Evolutionary conservation across 2,888 invertebrate species (phyloP).

Genomic region (Syrphus vitripennis): DNA sequence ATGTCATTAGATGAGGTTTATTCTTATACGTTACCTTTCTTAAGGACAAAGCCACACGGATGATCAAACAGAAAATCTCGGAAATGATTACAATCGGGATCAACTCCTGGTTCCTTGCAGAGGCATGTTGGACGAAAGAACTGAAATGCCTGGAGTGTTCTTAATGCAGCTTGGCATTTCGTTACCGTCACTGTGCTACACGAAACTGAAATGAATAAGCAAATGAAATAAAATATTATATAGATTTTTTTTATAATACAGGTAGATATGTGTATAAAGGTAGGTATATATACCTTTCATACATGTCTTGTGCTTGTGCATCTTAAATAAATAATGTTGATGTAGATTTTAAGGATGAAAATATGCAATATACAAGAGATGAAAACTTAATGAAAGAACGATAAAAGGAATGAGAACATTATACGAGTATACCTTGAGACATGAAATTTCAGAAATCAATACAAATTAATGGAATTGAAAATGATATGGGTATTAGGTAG

Average conservation of each 20-base stretch:
- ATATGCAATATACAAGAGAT: background rate
- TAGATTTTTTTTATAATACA: conserved; percentile 6
- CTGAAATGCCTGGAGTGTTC: conserved; percentile 94
- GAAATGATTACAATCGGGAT: conserved; percentile 96
- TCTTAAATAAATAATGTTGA: conserved; percentile 21
- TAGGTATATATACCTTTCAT: background rate
- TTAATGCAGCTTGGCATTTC: conserved; percentile 95
- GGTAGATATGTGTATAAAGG: background rate
- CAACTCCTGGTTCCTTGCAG: conserved; percentile 94
- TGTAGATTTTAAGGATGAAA: conserved; percentile 2
- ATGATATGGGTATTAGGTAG: too few species aligned
- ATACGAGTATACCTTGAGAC: background rate
- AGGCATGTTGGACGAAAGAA: conserved; percentile 97
- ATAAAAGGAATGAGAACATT: background rate
- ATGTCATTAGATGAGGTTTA: conserved; percentile 61
- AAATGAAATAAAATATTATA: conserved; percentile 10
- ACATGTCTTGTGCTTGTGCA: background rate
- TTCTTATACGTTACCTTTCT: conserved; percentile 86
- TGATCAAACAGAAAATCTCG: conserved; percentile 96
- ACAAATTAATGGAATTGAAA: background rate
- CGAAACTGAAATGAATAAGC: conserved; percentile 86
- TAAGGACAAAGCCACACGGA: conserved; percentile 94
- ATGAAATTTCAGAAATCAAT: background rate
- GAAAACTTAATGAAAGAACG: background rate
- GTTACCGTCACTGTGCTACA: conserved; percentile 96